phyloP scores from a whole-genome alignment of 2,888 invertebrate genomes.

The Lasioglossum leucozonium region DNA sequence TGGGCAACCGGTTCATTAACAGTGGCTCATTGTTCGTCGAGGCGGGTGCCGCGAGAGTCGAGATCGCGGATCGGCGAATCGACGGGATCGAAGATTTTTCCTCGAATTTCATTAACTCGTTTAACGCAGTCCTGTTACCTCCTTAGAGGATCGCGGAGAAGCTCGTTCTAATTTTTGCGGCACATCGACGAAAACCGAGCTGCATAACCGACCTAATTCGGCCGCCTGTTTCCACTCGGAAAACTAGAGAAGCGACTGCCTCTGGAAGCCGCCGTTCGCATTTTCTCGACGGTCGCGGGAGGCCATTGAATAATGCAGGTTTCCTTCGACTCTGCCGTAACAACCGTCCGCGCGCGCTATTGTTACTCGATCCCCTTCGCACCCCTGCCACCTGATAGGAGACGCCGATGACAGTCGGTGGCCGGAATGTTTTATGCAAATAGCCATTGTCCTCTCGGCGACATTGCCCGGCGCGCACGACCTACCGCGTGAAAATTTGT shows the following conservation, averaged over 20 bases:
- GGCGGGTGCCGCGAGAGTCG: not conserved
- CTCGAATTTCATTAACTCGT: conserved; percentile 17
- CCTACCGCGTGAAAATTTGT: conserved; percentile 62
- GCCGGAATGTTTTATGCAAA: conserved; percentile 80
- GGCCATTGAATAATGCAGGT: conserved; percentile 59
- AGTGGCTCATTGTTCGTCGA: not conserved
- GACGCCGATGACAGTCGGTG: conserved; percentile 72
- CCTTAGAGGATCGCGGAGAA: no score
- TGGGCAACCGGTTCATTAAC: not conserved
- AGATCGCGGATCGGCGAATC: not conserved
- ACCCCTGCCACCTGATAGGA: conserved; percentile 56
- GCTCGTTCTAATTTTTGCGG: conserved; percentile 30
- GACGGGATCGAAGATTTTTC: not conserved
- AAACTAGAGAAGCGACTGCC: not conserved
- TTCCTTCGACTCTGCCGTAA: conserved; percentile 52
- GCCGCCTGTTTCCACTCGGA: not conserved
- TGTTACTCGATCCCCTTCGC: conserved; percentile 68
- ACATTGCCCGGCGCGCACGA: conserved; percentile 69
- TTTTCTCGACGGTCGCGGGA: conserved; percentile 42
- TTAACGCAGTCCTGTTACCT: conserved; percentile 38
- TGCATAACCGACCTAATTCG: not conserved
- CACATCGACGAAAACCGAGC: conserved; percentile 18
- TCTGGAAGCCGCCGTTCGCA: conserved; percentile 39
- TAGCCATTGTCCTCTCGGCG: conserved; percentile 75
- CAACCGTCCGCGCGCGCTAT: conserved; percentile 58